Conservation (phyloP, 2,797 vertebrate genomes). For the Silurus lanzhouensis region DNA sequence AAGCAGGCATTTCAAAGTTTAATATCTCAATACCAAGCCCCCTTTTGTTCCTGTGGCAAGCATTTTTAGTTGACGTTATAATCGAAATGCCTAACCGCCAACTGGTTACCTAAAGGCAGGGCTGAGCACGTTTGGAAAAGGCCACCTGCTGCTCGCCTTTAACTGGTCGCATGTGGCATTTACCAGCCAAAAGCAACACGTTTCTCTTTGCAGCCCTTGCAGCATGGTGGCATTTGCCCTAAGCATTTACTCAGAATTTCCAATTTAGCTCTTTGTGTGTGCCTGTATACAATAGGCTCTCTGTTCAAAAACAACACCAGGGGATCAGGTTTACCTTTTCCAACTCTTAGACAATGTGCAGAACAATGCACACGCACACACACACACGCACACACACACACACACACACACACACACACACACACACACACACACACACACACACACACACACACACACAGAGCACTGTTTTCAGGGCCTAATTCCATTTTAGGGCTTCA, state of each 20-base stretch:
- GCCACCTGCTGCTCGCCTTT: conserved; percentile 44
- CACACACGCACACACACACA: conserved; percentile 13
- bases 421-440: conserved; percentile 7
- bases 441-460: not conserved
- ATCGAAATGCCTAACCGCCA: conserved; percentile 34
- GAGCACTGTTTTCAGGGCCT: not conserved
- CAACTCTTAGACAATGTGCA: conserved; percentile 27
- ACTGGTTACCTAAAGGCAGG: conserved; percentile 32
- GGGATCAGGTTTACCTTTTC: conserved; percentile 23
- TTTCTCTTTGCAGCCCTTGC: conserved; percentile 17
- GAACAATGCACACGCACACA: not conserved
- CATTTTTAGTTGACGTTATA: conserved; percentile 37
- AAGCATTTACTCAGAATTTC: conserved; percentile 31
- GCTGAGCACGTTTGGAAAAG: conserved; percentile 38
- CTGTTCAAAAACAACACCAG: conserved; percentile 21
- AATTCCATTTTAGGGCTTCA: not conserved
- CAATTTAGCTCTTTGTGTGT: conserved; percentile 6
- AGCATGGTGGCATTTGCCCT: conserved; percentile 50
- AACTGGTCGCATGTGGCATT: conserved; percentile 52
- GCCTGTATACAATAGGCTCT: conserved; percentile 4
- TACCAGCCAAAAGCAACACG: conserved; percentile 54
- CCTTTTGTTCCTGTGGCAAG: conserved; percentile 32
- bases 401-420: not conserved
- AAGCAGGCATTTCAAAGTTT: conserved; percentile 21
- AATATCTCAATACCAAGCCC: not conserved